Base-by-base conservation (phyloP, 2,888 invertebrate genomes). In the Coelopa pilipes region DNA sequence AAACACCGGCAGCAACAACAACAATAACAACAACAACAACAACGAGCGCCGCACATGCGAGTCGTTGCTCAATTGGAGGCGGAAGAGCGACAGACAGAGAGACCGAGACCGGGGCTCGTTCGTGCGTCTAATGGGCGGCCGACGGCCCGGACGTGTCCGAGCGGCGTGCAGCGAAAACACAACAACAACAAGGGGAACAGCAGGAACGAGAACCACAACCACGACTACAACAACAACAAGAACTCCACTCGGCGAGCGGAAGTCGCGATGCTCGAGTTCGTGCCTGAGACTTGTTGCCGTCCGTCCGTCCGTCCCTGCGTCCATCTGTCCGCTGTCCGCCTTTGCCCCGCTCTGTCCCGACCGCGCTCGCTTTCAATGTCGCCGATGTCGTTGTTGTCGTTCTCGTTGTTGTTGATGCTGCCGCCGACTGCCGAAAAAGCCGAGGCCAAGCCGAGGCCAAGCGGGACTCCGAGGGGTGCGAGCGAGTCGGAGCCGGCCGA, bases 21-120 rank as follows among this genome's bases (percentile, higher is more conserved):
- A 63, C 63, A 70, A 57, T 24, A 59, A 46, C 69, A 57, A 57
- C 69, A n/a, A 24, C 57, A 57, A 1, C 55, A 69, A 69, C 68
- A 53, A 67, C 21, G 21, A n/a, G n/a, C 46, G 34, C 34, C 2
- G 2, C 34, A 34, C 34, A 70, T 19, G 59, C 10, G 21, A 62
- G 62, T 34, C 49, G 50, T 66, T 66, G 66, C 66, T 66, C 66
- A 66, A 66, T 66, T 49, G n/a, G 45, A 63, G 45, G 15, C 1
- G 17, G 1, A 3, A 17, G 24, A 62, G n/a, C 17, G 19, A 17
- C 3, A 55, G 7, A 55, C 5, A 34, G 24, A 60, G 2, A 24
- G 24, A 60, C 60, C 15, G 24, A 60, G 34, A 24, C 17, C 15
- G 12, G 5, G 11, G 65, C n/a, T 65, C 46, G 19, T 46, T 66